Conservation (phyloP, 2,888 invertebrate genomes). For the Dilophus febrilis region DNA sequence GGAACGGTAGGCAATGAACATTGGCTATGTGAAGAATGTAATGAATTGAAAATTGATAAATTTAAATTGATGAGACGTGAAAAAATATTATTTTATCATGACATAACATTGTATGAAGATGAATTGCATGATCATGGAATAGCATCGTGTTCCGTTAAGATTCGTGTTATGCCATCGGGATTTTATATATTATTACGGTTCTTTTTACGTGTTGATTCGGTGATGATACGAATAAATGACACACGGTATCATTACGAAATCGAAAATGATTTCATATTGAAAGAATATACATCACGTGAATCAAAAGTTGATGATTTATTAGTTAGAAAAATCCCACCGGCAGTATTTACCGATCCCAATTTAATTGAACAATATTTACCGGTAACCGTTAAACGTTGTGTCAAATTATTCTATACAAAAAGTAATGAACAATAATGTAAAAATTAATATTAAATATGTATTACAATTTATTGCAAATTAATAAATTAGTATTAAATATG, state of each 20-base stretch:
- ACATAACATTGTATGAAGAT: conserved; percentile 90
- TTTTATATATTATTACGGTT: conserved; percentile 82
- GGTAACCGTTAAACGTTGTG: conserved; percentile 31
- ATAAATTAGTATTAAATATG: no score
- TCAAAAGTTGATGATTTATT: conserved; percentile 36
- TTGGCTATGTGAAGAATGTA: conserved; percentile 42
- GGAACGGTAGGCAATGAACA: conserved; percentile 56
- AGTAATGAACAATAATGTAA: no score
- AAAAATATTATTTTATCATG: conserved; percentile 84
- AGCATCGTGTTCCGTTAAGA: conserved; percentile 78
- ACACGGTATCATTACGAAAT: conserved; percentile 72
- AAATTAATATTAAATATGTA: no score
- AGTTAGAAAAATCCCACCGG: conserved; percentile 33
- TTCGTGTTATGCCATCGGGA: conserved; percentile 90
- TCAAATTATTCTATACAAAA: no score
- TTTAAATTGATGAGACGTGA: conserved; percentile 78
- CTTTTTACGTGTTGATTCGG: conserved; percentile 88
- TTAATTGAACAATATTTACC: conserved; percentile 49
- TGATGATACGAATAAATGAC: conserved; percentile 73
- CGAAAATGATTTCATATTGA: conserved; percentile 56
- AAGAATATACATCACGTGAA: conserved; percentile 70
- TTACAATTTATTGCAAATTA: no score
- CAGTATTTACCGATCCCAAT: conserved; percentile 47
- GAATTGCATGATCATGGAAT: conserved; percentile 96
- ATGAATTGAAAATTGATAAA: conserved; percentile 63